Base-by-base conservation (phyloP, 2,888 invertebrate genomes). In the Urechis unicinctus region DNA sequence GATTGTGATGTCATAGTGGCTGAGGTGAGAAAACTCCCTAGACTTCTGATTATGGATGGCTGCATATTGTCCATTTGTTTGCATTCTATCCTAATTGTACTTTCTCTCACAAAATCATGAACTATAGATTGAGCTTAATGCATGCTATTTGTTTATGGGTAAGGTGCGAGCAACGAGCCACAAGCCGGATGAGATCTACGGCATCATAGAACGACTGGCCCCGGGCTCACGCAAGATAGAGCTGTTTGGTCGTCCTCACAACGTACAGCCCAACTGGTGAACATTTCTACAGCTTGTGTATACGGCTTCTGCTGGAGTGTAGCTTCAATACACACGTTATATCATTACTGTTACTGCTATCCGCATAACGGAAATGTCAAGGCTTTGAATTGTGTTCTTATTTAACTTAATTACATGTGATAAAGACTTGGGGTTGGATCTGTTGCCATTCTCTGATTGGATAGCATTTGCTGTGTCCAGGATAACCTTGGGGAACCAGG, bases 1-100 rank as follows among this genome's bases (percentile, higher is more conserved):
- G 97, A 97, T 78, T 94, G 94, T 78, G 96, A 97, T 81, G 96
- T 97, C 45, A 95, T 97, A 60, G 97, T 97, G 0, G 95, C 96
- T 0, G 97, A 97, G 80, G 96, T 77, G 63, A 61, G 62, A 29
- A 6, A 5, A 28, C 13, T 45, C 46, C n/a, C 28, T 26, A 5
- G 9, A 17, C 13, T 13, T 42, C 3, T 28, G 13, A n/a, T n/a
- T n/a, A n/a, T n/a, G n/a, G n/a, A n/a, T n/a, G n/a, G n/a, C n/a
- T 26, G 13, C 9, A 25, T 24, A 13, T n/a, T 21, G 45, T 22
- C 9, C 36, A 36, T 36, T 36, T 36, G 17, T 36, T 36, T 36
- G 25, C 22, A 25, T n/a, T n/a, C n/a, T n/a, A n/a, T n/a, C n/a
- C 26, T 26, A 48, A 26, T 21, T 25, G 25, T 21, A n/a, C 28